Evolutionary conservation across 2,113 vertebrate genomes (phyloP).

Genomic region (Chelonoidis abingdonii): DNA sequence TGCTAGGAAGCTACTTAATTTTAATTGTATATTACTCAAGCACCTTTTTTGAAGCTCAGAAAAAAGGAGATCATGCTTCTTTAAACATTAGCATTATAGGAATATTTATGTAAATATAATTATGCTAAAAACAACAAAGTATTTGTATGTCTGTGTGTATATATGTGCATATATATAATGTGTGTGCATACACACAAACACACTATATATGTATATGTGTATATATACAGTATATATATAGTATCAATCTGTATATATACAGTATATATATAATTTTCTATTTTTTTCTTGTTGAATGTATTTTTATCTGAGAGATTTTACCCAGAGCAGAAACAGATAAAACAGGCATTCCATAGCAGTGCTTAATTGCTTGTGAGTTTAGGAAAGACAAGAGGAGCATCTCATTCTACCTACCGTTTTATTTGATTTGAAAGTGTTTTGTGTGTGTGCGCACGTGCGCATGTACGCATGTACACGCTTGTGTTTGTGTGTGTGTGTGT

Average conservation of each 20-base stretch:
- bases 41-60: constrained; percentile 91
- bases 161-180: constrained; percentile 77
- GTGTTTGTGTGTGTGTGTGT: constrained; percentile 41
- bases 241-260: constrained; percentile 82
- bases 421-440: constrained; percentile 74
- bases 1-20: constrained; percentile 84
- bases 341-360: constrained; percentile 88
- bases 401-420: constrained; percentile 84
- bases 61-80: constrained; percentile 85
- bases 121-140: constrained; percentile 87
- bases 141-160: constrained; percentile 88
- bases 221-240: constrained; percentile 80
- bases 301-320: constrained; percentile 92
- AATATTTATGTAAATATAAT: constrained; percentile 94
- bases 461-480: constrained; percentile 56
- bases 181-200: constrained; percentile 73
- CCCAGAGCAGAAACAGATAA: constrained; percentile 84
- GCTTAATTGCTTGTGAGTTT: constrained; percentile 83
- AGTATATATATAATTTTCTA: constrained; percentile 85
- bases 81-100: constrained; percentile 91
- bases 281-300: constrained; percentile 92
- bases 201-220: constrained; percentile 70
- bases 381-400: constrained; percentile 80
- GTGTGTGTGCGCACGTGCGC: constrained; percentile 1
- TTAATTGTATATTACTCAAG: constrained; percentile 91